phyloP scores from a whole-genome alignment of 2,888 invertebrate genomes.

The Drosophila falleni region DNA sequence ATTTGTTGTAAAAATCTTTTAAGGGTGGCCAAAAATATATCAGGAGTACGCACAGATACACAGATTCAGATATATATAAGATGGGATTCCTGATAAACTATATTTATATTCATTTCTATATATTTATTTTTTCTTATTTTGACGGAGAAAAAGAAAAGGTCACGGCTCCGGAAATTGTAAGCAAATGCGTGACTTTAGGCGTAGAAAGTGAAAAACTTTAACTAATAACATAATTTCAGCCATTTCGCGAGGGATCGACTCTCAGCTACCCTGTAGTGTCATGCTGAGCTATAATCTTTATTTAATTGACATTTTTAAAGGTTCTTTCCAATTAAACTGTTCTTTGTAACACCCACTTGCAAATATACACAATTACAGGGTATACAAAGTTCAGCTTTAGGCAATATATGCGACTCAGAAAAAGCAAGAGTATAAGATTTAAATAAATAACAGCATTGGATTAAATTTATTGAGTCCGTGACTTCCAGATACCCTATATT shows the following conservation, averaged over 20 bases:
- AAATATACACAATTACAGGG: too few species aligned
- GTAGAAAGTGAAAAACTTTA: not conserved
- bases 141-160: conserved; percentile 53
- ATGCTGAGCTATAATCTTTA: too few species aligned
- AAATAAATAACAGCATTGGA: too few species aligned
- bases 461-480: too few species aligned
- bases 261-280: not conserved
- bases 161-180: conserved; percentile 46
- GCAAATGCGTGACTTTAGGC: not conserved
- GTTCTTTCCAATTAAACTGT: too few species aligned
- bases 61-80: conserved; percentile 1
- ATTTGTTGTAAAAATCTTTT: conserved; percentile 37
- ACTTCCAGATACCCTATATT: too few species aligned
- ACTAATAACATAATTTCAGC: not conserved
- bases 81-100: conserved; percentile 1
- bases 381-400: too few species aligned
- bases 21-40: conserved; percentile 64
- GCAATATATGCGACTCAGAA: too few species aligned
- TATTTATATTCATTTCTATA: not conserved
- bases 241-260: not conserved
- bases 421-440: too few species aligned
- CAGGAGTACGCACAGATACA: conserved; percentile 19
- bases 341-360: too few species aligned
- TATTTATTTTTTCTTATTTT: not conserved
- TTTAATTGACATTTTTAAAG: too few species aligned